A percentile compares a stretch with the other conserved stretches of the same genome.
phyloP scores from a whole-genome alignment of 2,797 vertebrate genomes.

The Hybognathus amarus region DNA sequence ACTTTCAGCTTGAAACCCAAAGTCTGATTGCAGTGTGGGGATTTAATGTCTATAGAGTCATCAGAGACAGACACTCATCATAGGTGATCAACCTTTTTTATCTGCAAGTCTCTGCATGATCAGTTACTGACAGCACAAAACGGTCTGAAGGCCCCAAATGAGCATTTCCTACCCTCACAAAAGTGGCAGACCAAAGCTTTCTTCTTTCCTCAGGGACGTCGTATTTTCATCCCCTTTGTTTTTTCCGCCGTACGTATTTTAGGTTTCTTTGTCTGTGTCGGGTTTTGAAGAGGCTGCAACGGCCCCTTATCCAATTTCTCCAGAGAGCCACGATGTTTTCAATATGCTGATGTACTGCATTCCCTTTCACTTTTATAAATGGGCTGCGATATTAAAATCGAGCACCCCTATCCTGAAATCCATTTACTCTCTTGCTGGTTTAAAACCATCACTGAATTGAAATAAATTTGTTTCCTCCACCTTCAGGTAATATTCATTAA shows the following conservation, averaged over 20 bases:
- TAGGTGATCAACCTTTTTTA: slow-evolving; percentile 21
- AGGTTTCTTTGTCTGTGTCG: slow-evolving; percentile 41
- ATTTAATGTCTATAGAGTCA: slow-evolving; percentile 15
- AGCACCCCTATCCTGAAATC: slow-evolving; percentile 69
- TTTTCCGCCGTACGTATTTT: slow-evolving; percentile 13
- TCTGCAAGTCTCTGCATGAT: slow-evolving; percentile 21
- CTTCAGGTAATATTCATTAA: slow-evolving; percentile 63
- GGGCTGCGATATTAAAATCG: slow-evolving; percentile 69
- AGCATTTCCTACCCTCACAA: slow-evolving; percentile 21
- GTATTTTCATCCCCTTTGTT: slow-evolving; percentile 31
- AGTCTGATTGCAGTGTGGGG: slow-evolving; percentile 19
- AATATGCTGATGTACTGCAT: slow-evolving; percentile 68
- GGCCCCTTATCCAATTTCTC: slow-evolving; percentile 57
- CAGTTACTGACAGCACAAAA: slow-evolving; percentile 24
- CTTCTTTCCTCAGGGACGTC: background rate
- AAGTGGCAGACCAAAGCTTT: slow-evolving; percentile 35
- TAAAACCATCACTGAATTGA: slow-evolving; percentile 62
- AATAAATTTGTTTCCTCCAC: slow-evolving; percentile 64
- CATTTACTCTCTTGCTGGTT: slow-evolving; percentile 67
- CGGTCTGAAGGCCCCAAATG: background rate
- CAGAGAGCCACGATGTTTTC: slow-evolving; percentile 60
- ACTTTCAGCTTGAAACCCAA: background rate
- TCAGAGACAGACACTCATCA: slow-evolving; percentile 5
- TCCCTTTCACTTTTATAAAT: slow-evolving; percentile 69
- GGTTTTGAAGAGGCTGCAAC: slow-evolving; percentile 40